phyloP scores from a whole-genome alignment of 1,140 invertebrate genomes.

The Chelonus insularis region DNA sequence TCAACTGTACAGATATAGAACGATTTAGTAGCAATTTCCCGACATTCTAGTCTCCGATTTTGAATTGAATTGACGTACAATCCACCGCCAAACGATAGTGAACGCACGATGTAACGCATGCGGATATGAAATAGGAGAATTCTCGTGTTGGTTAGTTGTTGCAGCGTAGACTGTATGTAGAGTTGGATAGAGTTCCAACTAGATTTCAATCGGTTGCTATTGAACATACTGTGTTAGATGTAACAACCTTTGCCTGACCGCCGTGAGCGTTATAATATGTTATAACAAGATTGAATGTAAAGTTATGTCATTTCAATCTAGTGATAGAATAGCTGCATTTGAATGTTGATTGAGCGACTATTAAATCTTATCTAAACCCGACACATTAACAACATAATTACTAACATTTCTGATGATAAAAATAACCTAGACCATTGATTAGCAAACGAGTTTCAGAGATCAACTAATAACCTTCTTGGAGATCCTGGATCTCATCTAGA shows the following conservation, averaged over 20 bases:
- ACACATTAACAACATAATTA: too few species aligned
- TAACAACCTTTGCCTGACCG: constrained; percentile 1
- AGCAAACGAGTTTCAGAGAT: too few species aligned
- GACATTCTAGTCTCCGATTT: not conserved
- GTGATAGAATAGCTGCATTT: too few species aligned
- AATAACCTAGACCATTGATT: too few species aligned
- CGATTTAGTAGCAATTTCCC: constrained; percentile 4
- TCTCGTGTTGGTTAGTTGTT: not conserved
- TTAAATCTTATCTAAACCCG: too few species aligned
- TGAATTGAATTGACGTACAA: constrained; percentile 2
- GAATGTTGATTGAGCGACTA: too few species aligned
- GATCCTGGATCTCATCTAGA: too few species aligned
- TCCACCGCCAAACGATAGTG: too few species aligned
- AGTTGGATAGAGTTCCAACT: not conserved
- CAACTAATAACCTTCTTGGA: too few species aligned
- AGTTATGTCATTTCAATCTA: not conserved
- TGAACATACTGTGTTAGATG: not conserved
- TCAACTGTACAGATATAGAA: not conserved
- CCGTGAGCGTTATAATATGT: not conserved
- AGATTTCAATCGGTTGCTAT: constrained; percentile 1
- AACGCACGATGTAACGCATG: constrained; percentile 3
- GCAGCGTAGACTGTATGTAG: not conserved
- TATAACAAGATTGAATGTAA: constrained; percentile 1
- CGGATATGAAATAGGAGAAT: constrained; percentile 2
- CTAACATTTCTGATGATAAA: too few species aligned